Conservation (phyloP, 2,797 vertebrate species). For the Heteromormyrus szaboi region DNA sequence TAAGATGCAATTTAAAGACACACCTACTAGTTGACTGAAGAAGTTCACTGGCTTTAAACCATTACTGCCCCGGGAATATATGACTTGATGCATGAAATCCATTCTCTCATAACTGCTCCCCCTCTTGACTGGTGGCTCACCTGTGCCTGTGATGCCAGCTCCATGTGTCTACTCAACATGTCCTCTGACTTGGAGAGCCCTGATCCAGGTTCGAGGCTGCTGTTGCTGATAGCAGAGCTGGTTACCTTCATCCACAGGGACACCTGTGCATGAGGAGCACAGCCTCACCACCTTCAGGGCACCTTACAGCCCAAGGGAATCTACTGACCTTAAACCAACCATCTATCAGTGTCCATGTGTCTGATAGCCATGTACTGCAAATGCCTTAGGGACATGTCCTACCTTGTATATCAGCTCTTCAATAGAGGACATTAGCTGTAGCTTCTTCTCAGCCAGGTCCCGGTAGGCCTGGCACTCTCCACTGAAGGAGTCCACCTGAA, state of each 20-base stretch:
- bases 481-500: constrained; percentile 55
- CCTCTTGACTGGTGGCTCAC: constrained; percentile 45
- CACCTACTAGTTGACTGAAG: not conserved
- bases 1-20: not conserved
- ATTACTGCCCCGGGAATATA: not conserved
- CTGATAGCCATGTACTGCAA: not conserved
- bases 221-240: constrained; percentile 45
- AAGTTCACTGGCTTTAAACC: not conserved
- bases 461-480: constrained; percentile 49
- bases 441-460: constrained; percentile 56
- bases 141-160: constrained; percentile 64
- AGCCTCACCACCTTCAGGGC: not conserved
- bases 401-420: constrained; percentile 71
- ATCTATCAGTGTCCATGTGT: not conserved
- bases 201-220: constrained; percentile 48
- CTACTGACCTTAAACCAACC: not conserved
- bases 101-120: not conserved
- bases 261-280: constrained; percentile 52
- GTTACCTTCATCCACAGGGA: constrained; percentile 60
- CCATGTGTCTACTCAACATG: constrained; percentile 63
- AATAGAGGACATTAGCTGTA: constrained; percentile 54
- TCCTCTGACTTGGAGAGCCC: constrained; percentile 61
- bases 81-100: not conserved
- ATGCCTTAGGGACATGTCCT: not conserved
- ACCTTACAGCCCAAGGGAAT: not conserved